phyloP scores from a whole-genome alignment of 2,888 invertebrate genomes.

The Drosophila cracens region DNA sequence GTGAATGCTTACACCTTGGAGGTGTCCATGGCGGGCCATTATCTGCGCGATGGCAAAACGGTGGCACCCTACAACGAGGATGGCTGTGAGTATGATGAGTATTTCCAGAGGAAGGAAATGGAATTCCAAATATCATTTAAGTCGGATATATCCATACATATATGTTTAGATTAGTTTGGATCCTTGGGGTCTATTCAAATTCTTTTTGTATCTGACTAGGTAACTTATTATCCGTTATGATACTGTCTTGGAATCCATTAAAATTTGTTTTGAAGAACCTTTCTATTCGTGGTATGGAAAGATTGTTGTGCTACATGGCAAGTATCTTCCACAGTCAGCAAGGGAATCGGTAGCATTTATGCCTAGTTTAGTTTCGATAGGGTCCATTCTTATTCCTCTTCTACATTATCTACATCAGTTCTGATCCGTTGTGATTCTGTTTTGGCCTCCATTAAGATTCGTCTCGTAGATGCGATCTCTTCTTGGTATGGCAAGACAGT shows the following conservation, averaged over 20 bases:
- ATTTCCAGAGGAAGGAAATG: background rate
- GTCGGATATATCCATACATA: background rate
- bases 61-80: constrained; percentile 96
- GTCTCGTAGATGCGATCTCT: too few relatives aligned
- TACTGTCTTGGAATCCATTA: background rate
- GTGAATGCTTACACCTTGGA: constrained; percentile 96
- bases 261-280: background rate
- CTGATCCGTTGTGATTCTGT: background rate
- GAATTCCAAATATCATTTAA: background rate
- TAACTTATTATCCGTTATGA: background rate
- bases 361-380: background rate
- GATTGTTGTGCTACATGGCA: background rate
- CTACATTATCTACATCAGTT: background rate
- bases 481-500: too few relatives aligned
- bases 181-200: background rate
- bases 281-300: background rate
- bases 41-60: constrained; percentile 88
- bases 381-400: background rate
- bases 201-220: background rate
- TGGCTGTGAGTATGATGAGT: constrained; percentile 90
- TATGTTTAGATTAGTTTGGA: background rate
- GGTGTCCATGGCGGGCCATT: constrained; percentile 96
- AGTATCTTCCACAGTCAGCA: background rate
- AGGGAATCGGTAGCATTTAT: background rate
- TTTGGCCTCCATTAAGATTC: too few relatives aligned